phyloP scores from a whole-genome alignment of 2,888 invertebrate species.

The Platycheirus rosarum region DNA sequence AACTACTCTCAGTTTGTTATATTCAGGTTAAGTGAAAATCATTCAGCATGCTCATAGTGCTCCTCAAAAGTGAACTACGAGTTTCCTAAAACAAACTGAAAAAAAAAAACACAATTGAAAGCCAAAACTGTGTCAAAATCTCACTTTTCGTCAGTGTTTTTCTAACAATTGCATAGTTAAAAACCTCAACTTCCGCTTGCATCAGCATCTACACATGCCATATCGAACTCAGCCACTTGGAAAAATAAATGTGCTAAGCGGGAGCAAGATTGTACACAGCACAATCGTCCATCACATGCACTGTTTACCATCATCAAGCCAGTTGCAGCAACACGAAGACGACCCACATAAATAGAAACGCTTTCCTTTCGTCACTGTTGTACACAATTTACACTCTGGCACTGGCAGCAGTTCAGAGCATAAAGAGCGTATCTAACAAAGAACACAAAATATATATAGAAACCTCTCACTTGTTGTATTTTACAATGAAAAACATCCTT shows the following conservation, averaged over 20 bases:
- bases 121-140: not conserved
- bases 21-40: too few relatives aligned
- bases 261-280: slow-evolving; percentile 31
- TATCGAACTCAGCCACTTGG: slow-evolving; percentile 48
- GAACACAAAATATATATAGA: slow-evolving; percentile 15
- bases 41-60: too few relatives aligned
- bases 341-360: slow-evolving; percentile 39
- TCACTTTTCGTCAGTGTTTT: not conserved
- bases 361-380: not conserved
- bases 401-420: slow-evolving; percentile 6
- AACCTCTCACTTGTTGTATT: slow-evolving; percentile 11
- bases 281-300: slow-evolving; percentile 33
- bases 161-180: slow-evolving; percentile 5
- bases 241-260: slow-evolving; percentile 57
- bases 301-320: slow-evolving; percentile 14
- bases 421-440: slow-evolving; percentile 16
- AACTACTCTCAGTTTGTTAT: too few relatives aligned
- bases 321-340: not conserved
- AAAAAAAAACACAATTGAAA: too few relatives aligned
- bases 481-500: slow-evolving; percentile 45
- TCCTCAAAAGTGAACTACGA: too few relatives aligned
- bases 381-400: slow-evolving; percentile 45
- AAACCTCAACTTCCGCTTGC: slow-evolving; percentile 12
- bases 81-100: too few relatives aligned
- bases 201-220: slow-evolving; percentile 11